A percentile compares a stretch with the other conserved stretches of the same genome.
These are phyloP conservation scores for Hyposmocoma kahamanoa DNA, from an alignment of 1,140 invertebrate genomes.

Conservation along the genomic window DNA sequence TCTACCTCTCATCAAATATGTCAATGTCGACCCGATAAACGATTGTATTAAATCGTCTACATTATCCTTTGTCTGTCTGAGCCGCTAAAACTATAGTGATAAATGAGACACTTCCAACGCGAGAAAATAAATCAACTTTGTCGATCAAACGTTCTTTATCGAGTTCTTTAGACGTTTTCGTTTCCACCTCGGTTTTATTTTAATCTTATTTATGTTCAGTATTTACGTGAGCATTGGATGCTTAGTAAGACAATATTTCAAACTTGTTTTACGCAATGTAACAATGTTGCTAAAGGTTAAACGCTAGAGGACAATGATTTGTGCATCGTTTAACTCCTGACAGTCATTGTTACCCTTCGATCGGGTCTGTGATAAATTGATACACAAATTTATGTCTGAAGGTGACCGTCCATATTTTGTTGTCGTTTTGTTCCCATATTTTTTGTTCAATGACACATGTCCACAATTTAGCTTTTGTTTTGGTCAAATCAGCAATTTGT, in stretches of 20 bases:
- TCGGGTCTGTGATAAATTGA: constrained; percentile 13
- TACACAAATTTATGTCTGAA: background rate
- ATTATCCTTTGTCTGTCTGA: constrained; percentile 40
- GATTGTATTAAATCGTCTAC: constrained; percentile 31
- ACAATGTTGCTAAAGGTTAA: constrained; percentile 19
- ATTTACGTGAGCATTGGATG: constrained; percentile 8
- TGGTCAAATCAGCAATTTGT: background rate
- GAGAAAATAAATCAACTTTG: constrained; percentile 37
- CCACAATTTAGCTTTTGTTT: background rate
- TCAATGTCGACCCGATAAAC: constrained; percentile 38
- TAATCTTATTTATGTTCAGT: background rate
- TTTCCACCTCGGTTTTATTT: constrained; percentile 10
- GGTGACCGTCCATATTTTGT: background rate
- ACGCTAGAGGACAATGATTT: constrained; percentile 15
- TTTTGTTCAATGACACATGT: background rate
- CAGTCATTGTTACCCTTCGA: constrained; percentile 18
- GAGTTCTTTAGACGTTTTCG: constrained; percentile 4
- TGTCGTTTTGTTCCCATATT: background rate
- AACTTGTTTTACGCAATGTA: constrained; percentile 4
- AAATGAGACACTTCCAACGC: constrained; percentile 41
- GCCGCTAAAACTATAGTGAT: constrained; percentile 40
- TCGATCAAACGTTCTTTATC: constrained; percentile 12
- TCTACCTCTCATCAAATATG: constrained; percentile 31
- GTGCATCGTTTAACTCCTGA: constrained; percentile 20
- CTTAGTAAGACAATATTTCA: constrained; percentile 8